These are phyloP conservation scores for Candidula unifasciata DNA, from an alignment of 2,888 invertebrate genomes.

Conservation along the genomic window DNA sequence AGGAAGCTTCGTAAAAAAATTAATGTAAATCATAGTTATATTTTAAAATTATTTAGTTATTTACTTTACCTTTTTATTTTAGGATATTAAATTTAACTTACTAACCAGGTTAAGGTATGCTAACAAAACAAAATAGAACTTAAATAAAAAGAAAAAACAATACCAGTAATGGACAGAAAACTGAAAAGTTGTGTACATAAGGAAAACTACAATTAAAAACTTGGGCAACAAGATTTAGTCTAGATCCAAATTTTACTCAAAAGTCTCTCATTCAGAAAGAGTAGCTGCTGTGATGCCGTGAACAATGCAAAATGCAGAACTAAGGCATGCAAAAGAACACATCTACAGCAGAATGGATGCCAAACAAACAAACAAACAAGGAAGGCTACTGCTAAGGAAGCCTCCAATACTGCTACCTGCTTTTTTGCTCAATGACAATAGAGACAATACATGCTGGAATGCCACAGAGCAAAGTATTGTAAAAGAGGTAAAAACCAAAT, in stretches of 20 bases:
- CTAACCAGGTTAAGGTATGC: too few species aligned
- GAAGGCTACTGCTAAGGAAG: not conserved
- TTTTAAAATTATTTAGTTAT: too few species aligned
- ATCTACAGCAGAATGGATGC: not conserved
- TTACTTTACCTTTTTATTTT: too few species aligned
- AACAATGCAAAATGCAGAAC: not conserved
- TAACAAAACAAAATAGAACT: too few species aligned
- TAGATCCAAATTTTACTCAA: not conserved
- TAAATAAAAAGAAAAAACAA: too few species aligned
- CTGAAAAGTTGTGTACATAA: not conserved
- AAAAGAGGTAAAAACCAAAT: constrained; percentile 69
- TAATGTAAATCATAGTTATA: not conserved
- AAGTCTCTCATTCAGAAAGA: not conserved
- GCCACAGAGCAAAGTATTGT: constrained; percentile 67
- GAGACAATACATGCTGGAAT: constrained; percentile 67
- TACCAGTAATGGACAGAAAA: too few species aligned
- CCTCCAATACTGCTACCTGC: constrained; percentile 62
- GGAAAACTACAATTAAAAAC: not conserved
- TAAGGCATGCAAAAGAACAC: not conserved
- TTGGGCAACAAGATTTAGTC: not conserved
- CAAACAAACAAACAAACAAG: not conserved
- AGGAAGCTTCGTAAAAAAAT: not conserved
- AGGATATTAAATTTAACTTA: too few species aligned
- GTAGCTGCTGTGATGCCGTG: not conserved
- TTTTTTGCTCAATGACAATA: constrained; percentile 67